Evolutionary conservation across 2,888 invertebrate species (phyloP).

Genomic region (Tenthredo scrophulariae): DNA sequence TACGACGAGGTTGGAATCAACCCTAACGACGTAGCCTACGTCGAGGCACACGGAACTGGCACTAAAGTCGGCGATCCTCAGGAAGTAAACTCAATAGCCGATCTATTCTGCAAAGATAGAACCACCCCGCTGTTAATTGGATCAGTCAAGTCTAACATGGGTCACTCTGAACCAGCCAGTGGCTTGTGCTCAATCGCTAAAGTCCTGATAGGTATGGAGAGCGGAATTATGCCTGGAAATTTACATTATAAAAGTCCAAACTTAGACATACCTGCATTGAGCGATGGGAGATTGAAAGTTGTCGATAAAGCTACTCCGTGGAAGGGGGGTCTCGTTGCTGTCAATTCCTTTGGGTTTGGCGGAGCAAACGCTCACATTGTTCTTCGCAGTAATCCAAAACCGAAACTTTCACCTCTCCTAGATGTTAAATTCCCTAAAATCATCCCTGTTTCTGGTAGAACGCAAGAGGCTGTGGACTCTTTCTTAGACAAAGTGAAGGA

Average conservation of each 20-base stretch:
- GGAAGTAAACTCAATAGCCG: conserved; percentile 96
- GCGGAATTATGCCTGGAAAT: conserved; percentile 93
- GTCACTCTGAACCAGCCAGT: conserved; percentile 97
- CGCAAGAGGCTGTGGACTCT: conserved; percentile 86
- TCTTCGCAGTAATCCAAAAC: conserved; percentile 88
- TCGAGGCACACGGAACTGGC: conserved; percentile 99
- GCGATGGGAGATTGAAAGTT: conserved; percentile 94
- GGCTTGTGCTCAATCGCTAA: conserved; percentile 95
- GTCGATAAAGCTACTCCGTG: conserved; percentile 91
- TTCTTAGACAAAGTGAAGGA: conserved; percentile 84
- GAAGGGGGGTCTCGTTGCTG: conserved; percentile 94
- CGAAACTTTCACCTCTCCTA: conserved; percentile 81
- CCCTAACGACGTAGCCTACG: conserved; percentile 91
- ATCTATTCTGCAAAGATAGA: conserved; percentile 92
- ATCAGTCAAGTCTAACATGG: conserved; percentile 99
- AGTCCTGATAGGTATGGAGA: conserved; percentile 95
- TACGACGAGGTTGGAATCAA: conserved; percentile 91
- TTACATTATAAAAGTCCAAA: conserved; percentile 94
- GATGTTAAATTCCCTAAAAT: conserved; percentile 83
- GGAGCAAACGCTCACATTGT: conserved; percentile 97
- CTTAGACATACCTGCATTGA: conserved; percentile 93
- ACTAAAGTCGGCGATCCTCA: conserved; percentile 99
- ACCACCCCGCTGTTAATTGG: conserved; percentile 92
- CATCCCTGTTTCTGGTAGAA: conserved; percentile 91
- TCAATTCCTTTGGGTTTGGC: conserved; percentile 99